phyloP scores from a whole-genome alignment of 2,888 invertebrate species.

The Branchinecta sandiegonensis region DNA sequence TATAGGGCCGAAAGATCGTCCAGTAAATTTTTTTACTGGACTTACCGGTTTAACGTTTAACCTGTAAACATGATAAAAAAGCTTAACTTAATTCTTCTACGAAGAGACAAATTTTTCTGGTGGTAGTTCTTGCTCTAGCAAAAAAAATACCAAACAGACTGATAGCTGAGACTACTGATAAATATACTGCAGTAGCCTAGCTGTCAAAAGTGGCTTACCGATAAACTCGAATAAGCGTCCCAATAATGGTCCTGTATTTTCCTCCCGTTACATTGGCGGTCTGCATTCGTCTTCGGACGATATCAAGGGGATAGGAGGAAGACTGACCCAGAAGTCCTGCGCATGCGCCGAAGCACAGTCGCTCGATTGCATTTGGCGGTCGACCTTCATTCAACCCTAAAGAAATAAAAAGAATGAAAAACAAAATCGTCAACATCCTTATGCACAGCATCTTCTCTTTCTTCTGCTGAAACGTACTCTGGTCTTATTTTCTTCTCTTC shows the following conservation, averaged over 20 bases:
- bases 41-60: too few relatives aligned
- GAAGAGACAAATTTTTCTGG: too few relatives aligned
- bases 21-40: too few relatives aligned
- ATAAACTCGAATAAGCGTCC: conserved; percentile 53
- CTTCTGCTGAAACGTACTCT: too few relatives aligned
- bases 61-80: too few relatives aligned
- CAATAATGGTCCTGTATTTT: conserved; percentile 47
- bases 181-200: too few relatives aligned
- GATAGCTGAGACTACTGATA: too few relatives aligned
- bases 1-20: too few relatives aligned
- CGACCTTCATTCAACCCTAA: conserved; percentile 26
- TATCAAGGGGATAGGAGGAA: conserved; percentile 90
- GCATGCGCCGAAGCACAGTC: conserved; percentile 67
- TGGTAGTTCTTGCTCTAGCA: neutral
- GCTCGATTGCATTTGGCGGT: conserved; percentile 44
- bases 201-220: conserved; percentile 38
- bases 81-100: too few relatives aligned
- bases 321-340: conserved; percentile 91
- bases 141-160: neutral
- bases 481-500: too few relatives aligned
- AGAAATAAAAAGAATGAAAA: neutral
- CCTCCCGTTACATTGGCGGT: conserved; percentile 44
- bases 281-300: conserved; percentile 61
- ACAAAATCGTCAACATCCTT: too few relatives aligned
- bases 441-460: too few relatives aligned